Evolutionary conservation across 2,888 invertebrate species (phyloP).

Genomic region (Resseliella maxima): DNA sequence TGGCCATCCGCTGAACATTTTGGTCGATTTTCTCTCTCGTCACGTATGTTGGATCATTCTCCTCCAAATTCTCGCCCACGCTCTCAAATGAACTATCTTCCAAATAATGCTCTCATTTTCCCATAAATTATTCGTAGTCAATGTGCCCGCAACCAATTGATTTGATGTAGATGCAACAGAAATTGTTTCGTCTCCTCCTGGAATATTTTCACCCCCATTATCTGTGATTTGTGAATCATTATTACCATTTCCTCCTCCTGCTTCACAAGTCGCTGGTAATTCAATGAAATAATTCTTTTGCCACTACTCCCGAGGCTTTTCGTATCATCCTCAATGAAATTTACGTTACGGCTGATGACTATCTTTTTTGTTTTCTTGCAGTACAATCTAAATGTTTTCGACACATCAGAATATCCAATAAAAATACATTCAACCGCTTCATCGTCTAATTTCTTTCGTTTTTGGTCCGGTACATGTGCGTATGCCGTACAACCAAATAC

Average conservation of each 20-base stretch:
- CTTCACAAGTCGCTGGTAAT: not conserved
- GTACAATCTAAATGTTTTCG: constrained; percentile 62
- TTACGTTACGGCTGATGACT: not conserved
- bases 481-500: constrained; percentile 56
- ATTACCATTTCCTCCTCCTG: not conserved
- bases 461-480: constrained; percentile 9
- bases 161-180: too few species aligned
- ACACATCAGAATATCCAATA: constrained; percentile 62
- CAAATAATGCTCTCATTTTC: too few species aligned
- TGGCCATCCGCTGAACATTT: too few species aligned
- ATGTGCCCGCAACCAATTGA: too few species aligned
- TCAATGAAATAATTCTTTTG: not conserved
- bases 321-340: constrained; percentile 5
- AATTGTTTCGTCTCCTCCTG: too few species aligned
- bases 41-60: too few species aligned
- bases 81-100: too few species aligned
- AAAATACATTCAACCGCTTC: constrained; percentile 58
- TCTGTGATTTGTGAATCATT: not conserved
- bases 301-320: not conserved
- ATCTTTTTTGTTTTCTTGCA: not conserved
- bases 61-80: too few species aligned
- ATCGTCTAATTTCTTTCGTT: constrained; percentile 41
- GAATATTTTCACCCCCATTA: too few species aligned
- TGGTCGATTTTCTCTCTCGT: too few species aligned
- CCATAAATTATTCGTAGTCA: too few species aligned